A percentile compares a stretch with the other conserved stretches of the same genome.
These are phyloP conservation scores for Dioctria rufipes DNA, from an alignment of 2,888 invertebrate genomes.

Conservation along the genomic window DNA sequence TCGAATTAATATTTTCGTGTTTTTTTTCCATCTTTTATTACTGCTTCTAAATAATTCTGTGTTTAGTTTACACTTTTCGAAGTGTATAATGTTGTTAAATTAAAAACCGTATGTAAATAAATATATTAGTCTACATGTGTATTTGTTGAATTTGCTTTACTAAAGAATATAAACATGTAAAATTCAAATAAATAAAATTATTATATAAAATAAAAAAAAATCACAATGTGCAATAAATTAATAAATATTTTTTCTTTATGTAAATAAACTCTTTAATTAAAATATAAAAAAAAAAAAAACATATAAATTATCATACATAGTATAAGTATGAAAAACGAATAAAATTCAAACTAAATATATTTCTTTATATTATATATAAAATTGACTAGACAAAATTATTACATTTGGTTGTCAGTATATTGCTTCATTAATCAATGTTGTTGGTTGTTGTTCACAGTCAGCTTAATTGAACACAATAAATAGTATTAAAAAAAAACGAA, in stretches of 20 bases:
- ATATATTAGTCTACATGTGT: background rate
- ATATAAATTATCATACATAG: background rate
- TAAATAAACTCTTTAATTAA: slow-evolving; percentile 34
- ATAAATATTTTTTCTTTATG: slow-evolving; percentile 27
- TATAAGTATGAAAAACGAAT: slow-evolving; percentile 5
- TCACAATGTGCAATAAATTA: slow-evolving; percentile 8
- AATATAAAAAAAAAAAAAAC: slow-evolving; percentile 15
- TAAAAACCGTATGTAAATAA: background rate
- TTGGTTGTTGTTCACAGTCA: background rate
- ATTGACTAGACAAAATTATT: slow-evolving; percentile 25
- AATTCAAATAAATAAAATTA: slow-evolving; percentile 15
- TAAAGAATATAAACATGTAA: background rate
- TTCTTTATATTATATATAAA: background rate
- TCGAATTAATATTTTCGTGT: slow-evolving; percentile 36
- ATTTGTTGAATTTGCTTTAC: background rate
- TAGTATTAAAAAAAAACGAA: slow-evolving; percentile 2
- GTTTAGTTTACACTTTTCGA: background rate
- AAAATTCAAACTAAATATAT: slow-evolving; percentile 9
- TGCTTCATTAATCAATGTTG: background rate
- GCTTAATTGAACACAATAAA: slow-evolving; percentile 25
- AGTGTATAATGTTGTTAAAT: background rate
- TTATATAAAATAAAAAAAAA: slow-evolving; percentile 17
- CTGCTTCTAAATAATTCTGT: slow-evolving; percentile 31
- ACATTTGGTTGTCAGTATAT: slow-evolving; percentile 17
- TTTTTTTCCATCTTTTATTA: slow-evolving; percentile 17